Evolutionary conservation across 1,140 invertebrate species (phyloP), one percentile per base, ranked within the genome.

Genomic region (Drosophila chauvacae): DNA sequence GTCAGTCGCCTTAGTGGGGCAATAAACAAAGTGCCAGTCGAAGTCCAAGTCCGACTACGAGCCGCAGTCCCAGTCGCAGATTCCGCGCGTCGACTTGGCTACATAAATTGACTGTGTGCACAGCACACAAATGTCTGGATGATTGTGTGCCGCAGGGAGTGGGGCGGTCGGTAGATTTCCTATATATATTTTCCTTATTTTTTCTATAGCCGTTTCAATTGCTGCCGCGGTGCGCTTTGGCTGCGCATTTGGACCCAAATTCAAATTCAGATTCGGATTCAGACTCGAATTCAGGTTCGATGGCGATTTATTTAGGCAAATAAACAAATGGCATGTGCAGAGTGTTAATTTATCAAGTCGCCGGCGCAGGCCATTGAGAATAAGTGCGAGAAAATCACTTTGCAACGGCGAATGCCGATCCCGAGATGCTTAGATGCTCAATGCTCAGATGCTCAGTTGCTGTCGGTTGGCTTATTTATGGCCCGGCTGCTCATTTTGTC

Each of bases 321-420:
- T 87, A 87, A 90, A 90, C 84, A 87, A 88, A 87, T 87, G 84
- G 84, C 85, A 87, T 87, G 84, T 87, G 84, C 85, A 78, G 77
- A 80, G 80, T 90, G 84, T 87, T 90, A 87, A 88, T 87, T 87
- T 87, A 87, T 87, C 84, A 87, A 90, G 60, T 80, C 56, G 84
- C 62, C 73, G 73, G 61, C 51, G 55, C 47, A 75, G 42, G 35
- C 64, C 64, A 84, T 77, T 88, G 80, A 80, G 73, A 77, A 80
- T 80, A 79, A 88, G 84, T 87, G 84, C 84, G 80, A 81, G 84
- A 80, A 88, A 87, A 88, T 87, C 84, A 87, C 85, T 90, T 87
- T 80, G 72, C 55, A 77, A 68, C 70, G 61, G 80, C 61, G 58
- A 64, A 74, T 81, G 53, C 53, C 53, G 53, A 56, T 72, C 53